Conservation (phyloP, 2,797 vertebrate genomes). For the Pampus argenteus region DNA sequence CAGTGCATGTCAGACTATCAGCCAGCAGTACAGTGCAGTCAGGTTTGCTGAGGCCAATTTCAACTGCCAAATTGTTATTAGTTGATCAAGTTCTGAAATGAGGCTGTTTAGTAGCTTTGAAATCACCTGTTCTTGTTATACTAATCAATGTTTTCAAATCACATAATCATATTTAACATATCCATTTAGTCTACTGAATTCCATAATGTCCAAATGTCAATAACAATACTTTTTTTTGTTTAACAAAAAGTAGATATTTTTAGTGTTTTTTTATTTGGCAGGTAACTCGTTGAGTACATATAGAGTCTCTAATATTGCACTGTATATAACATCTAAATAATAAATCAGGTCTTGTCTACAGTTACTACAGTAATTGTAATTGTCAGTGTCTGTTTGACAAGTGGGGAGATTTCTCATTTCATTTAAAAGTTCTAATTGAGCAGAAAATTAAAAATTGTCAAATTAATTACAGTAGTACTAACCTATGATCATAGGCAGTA, state of each 20-base stretch:
- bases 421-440: neutral
- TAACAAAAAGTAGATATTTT: neutral
- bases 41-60: neutral
- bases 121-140: neutral
- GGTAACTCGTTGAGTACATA: neutral
- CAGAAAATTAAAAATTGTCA: neutral
- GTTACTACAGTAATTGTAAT: constrained; percentile 22
- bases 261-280: neutral
- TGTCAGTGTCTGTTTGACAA: constrained; percentile 9
- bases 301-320: neutral
- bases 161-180: too few species aligned
- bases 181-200: neutral
- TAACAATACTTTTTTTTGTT: neutral
- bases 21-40: neutral
- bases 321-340: constrained; percentile 23
- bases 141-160: too few species aligned
- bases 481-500: neutral
- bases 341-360: constrained; percentile 36
- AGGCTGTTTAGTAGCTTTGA: neutral
- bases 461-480: neutral
- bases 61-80: neutral
- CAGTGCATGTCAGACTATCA: constrained; percentile 59
- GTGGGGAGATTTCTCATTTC: neutral
- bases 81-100: neutral
- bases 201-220: neutral